These are phyloP conservation scores for Brachionus asplanchnoidis DNA, from an alignment of 1,140 invertebrate species.

Conservation along the genomic window DNA sequence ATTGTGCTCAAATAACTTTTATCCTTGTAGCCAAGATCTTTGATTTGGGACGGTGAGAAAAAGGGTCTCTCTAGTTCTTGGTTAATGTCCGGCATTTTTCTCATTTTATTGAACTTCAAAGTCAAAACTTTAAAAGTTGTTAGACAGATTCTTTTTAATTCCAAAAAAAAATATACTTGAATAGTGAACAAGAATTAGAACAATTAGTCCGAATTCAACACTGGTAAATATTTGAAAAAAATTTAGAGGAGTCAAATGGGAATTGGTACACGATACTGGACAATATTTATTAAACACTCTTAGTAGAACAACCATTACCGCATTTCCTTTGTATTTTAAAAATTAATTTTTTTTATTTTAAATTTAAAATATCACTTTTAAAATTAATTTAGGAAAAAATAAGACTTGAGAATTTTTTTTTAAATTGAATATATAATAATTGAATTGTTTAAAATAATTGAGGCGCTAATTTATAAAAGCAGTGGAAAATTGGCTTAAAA, in stretches of 20 bases:
- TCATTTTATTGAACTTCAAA: conserved; percentile 3
- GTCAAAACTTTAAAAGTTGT: neutral
- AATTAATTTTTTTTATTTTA: neutral
- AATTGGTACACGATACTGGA: neutral
- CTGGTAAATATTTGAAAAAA: neutral
- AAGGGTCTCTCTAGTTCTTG: conserved; percentile 27
- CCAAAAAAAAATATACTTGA: neutral
- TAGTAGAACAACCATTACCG: neutral
- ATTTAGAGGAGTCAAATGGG: neutral
- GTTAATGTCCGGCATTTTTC: conserved; percentile 20
- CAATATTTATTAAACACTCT: conserved; percentile 21
- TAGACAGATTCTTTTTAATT: neutral
- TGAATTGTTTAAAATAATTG: no score
- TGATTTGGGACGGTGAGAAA: neutral
- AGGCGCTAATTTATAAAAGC: no score
- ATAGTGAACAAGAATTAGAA: neutral
- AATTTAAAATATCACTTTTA: neutral
- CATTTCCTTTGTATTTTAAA: neutral
- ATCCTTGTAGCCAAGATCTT: conserved; percentile 32
- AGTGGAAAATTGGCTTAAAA: no score
- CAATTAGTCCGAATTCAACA: neutral
- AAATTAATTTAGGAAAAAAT: no score
- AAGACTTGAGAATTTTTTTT: no score
- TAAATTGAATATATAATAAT: no score
- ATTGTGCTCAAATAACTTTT: conserved; percentile 12